Evolutionary conservation across 2,888 invertebrate species (phyloP).

Genomic region (Drosophila lacicola): DNA sequence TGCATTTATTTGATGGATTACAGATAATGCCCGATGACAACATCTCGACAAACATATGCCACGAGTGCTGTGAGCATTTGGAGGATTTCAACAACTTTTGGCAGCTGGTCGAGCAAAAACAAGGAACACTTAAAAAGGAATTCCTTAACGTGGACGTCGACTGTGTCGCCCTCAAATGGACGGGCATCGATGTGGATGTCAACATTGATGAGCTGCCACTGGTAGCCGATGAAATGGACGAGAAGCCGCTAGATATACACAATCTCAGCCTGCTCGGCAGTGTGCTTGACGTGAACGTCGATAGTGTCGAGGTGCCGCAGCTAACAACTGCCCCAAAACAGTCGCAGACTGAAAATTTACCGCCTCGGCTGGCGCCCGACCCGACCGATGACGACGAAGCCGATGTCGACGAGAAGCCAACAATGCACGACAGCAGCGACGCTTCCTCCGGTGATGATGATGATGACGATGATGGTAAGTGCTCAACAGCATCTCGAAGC

Average conservation of each 20-base stretch:
- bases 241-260: slow-evolving; percentile 70
- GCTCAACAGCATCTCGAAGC: neutral
- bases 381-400: slow-evolving; percentile 4
- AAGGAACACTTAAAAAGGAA: slow-evolving; percentile 67
- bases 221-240: slow-evolving; percentile 64
- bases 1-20: neutral
- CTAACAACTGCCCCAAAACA: slow-evolving; percentile 7
- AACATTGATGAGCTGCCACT: slow-evolving; percentile 70
- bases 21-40: slow-evolving; percentile 68
- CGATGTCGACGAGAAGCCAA: slow-evolving; percentile 57
- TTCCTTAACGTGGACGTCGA: slow-evolving; percentile 69
- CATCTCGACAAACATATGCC: slow-evolving; percentile 67
- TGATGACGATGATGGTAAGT: slow-evolving; percentile 52
- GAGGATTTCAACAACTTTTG: slow-evolving; percentile 73
- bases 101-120: slow-evolving; percentile 71
- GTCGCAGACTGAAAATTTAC: neutral
- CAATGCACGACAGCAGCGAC: slow-evolving; percentile 12
- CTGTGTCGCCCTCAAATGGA: slow-evolving; percentile 65
- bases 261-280: slow-evolving; percentile 66
- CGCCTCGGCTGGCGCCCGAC: neutral
- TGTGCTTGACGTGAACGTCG: slow-evolving; percentile 66
- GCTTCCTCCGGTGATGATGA: slow-evolving; percentile 31
- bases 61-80: slow-evolving; percentile 70
- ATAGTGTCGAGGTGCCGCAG: slow-evolving; percentile 66
- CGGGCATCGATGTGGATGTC: slow-evolving; percentile 64